Percentiles rank a stretch among this genome's conserved stretches.
Conservation (phyloP, 2,797 vertebrate species). For the Coreius guichenoti region DNA sequence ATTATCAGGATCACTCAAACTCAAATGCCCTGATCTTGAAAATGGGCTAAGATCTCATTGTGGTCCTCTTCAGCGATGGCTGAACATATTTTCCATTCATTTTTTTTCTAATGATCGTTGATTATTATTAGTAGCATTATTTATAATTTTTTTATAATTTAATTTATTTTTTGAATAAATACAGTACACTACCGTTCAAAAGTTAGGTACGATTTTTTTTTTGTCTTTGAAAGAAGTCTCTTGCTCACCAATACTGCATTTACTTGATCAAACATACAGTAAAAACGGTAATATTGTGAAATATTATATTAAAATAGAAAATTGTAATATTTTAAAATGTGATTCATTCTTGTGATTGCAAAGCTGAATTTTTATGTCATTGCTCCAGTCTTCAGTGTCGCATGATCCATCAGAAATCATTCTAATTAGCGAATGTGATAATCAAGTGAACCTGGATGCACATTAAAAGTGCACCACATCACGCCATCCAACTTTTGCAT, state of each 20-base stretch:
- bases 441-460: neutral
- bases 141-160: neutral
- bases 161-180: neutral
- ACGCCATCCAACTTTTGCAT: neutral
- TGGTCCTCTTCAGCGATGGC: neutral
- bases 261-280: neutral
- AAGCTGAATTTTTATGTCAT: neutral
- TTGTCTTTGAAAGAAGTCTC: neutral
- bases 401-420: neutral
- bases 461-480: neutral
- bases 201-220: rapidly evolving
- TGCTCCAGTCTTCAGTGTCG: neutral
- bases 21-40: neutral
- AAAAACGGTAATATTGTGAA: neutral
- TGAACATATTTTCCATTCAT: too few relatives aligned
- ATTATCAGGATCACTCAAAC: neutral
- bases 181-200: neutral
- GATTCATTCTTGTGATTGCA: neutral
- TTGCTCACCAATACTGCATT: neutral
- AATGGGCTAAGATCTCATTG: neutral
- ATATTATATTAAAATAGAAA: neutral
- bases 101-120: neutral
- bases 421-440: neutral
- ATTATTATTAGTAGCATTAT: neutral
- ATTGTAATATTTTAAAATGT: neutral